Conservation (phyloP, 2,888 invertebrate genomes). For the Synergus laeviventris region DNA sequence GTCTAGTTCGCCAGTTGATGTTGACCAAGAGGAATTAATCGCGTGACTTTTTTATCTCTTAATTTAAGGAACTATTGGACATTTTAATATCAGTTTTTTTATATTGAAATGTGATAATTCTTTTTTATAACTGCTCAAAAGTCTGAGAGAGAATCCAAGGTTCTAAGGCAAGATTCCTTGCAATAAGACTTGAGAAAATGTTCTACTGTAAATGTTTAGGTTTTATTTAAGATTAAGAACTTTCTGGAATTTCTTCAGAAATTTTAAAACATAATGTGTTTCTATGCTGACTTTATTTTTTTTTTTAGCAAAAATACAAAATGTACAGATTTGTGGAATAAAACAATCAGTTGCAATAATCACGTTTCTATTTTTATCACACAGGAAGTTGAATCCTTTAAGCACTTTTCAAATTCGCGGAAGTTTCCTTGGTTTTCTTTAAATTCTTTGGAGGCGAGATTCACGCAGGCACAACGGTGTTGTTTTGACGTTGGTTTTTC, state of each 20-base stretch:
- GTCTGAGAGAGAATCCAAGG: background rate
- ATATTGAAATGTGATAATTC: background rate
- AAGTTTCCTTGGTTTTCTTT: conserved; percentile 76
- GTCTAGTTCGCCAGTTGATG: conserved; percentile 50
- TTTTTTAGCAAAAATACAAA: background rate
- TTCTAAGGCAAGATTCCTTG: background rate
- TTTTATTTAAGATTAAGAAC: background rate
- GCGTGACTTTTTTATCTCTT: background rate
- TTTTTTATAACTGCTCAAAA: background rate
- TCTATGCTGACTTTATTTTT: background rate
- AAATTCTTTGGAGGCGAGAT: conserved; percentile 76
- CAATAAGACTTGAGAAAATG: background rate
- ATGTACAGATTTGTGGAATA: conserved; percentile 17
- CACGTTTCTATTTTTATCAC: conserved; percentile 63
- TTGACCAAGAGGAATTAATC: conserved; percentile 44
- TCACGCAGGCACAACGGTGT: conserved; percentile 91
- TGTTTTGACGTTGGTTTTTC: conserved; percentile 81
- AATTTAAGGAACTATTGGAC: background rate
- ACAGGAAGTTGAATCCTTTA: conserved; percentile 79
- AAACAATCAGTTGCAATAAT: conserved; percentile 39
- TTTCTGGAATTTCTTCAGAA: background rate
- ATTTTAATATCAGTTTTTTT: background rate
- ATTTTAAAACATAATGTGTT: background rate
- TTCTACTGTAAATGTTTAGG: background rate
- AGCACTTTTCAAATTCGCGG: conserved; percentile 83